Conservation (phyloP, 2,797 vertebrate genomes). For the Tokudaia muenninki region DNA sequence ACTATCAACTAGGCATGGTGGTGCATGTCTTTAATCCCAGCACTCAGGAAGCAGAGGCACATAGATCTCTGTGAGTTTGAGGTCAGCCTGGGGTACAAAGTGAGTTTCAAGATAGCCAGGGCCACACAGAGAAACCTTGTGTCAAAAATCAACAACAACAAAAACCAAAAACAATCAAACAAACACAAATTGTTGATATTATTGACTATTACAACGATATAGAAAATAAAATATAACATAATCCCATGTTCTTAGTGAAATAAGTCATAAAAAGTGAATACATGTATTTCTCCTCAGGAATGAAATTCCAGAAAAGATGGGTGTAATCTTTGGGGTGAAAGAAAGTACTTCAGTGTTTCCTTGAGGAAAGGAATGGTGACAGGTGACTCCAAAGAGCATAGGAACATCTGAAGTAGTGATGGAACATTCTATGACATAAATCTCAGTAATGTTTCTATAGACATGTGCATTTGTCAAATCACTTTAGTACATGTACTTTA, state of each 20-base stretch:
- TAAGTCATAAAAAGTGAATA: not conserved
- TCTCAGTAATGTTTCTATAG: not conserved
- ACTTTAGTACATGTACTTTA: constrained; percentile 11
- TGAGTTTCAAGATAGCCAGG: not conserved
- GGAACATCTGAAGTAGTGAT: not conserved
- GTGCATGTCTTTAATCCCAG: not conserved
- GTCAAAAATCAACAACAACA: not conserved
- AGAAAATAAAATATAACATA: not conserved
- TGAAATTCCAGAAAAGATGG: constrained; percentile 41
- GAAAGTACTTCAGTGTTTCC: not conserved
- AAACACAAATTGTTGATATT: not conserved
- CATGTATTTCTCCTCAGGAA: not conserved
- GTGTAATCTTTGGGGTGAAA: constrained; percentile 12
- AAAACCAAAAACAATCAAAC: not conserved
- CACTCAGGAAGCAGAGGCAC: not conserved
- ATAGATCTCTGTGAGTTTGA: not conserved
- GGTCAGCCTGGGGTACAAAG: not conserved
- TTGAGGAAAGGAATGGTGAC: not conserved
- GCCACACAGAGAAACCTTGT: not conserved
- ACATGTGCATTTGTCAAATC: not conserved
- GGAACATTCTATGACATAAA: not conserved
- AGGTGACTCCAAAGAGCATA: not conserved
- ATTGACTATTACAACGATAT: not conserved
- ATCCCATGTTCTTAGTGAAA: not conserved
- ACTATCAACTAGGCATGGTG: not conserved